Base-by-base conservation (phyloP, 2,113 vertebrate genomes). In the Osmerus mordax region DNA sequence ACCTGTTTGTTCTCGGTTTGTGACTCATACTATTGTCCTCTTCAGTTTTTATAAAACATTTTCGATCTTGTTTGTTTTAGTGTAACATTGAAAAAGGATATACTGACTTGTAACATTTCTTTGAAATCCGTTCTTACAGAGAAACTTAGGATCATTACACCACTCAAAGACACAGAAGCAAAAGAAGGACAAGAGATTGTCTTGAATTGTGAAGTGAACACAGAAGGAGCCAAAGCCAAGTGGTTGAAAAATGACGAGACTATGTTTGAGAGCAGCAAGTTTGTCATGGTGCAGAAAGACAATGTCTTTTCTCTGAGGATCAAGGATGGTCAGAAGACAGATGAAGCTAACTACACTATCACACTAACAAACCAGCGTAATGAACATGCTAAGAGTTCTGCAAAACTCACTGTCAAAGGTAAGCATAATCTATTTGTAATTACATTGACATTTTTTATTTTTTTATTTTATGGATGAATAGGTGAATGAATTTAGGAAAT, bases 201-300 rank as follows among this genome's bases (percentile, higher is more conserved):
- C 60, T 96, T 99, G 79, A 96, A 97, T 90, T 99, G 97, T 66
- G 97, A 99, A 89, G 96, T 98, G 66, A 99, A 99, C 88, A 91
- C 94, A 1, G 97, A 97, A 79, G 95, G 93, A 73, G 97, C 96
- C n/a, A 99, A 98, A 85, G 96, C 95, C 74, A 99, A 99, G 77
- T 99, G 97, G 97, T 93, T 96, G 87, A 96, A 94, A 91, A 93
- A 97, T 64, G 93, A 95, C 0, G 95, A 98, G 76, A 93, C 93
- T 14, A 86, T 99, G 82, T 99, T 97, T 73, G 97, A 99, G 80
- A 98, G 97, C 84, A 86, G 94, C 87, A 99, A 98, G 91, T 95
- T 94, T 21, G 86, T 95, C 78, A 94, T 99, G 93, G 86, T 93
- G 73, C 96, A 99, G 81, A 96, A 97, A 80, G 94, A 96, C 88